Percentiles rank a stretch among this genome's conserved stretches.
Conservation (phyloP, 2,797 vertebrate species). For the Margarornis squamiger region DNA sequence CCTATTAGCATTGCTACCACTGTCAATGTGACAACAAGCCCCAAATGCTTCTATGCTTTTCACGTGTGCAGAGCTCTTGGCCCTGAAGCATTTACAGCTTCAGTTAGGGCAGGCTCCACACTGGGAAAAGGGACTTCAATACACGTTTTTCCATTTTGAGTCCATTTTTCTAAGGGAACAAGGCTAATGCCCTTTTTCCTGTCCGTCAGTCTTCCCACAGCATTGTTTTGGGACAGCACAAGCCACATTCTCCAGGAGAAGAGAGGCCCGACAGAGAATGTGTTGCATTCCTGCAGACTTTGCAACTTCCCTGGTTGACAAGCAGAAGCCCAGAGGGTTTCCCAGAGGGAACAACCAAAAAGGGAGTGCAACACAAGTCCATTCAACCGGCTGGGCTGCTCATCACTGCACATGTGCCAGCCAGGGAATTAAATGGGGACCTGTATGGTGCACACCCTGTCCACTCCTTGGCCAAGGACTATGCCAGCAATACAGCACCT, state of each 20-base stretch:
- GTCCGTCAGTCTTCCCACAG: not conserved
- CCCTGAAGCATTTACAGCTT: not conserved
- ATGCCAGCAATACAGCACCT: rapidly evolving
- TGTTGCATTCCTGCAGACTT: not conserved
- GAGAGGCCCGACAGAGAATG: not conserved
- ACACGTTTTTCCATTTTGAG: not conserved
- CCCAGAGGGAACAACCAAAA: not conserved
- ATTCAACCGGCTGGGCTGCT: rapidly evolving
- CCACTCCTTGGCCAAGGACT: rapidly evolving
- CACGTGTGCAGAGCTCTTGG: not conserved
- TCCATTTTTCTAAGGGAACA: not conserved
- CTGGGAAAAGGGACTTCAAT: not conserved
- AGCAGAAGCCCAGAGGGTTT: not conserved
- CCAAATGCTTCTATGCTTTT: not conserved
- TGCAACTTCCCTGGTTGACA: not conserved
- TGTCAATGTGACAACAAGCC: rapidly evolving
- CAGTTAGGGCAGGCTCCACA: not conserved
- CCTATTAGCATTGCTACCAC: not conserved
- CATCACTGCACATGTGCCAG: rapidly evolving
- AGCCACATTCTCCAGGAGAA: not conserved
- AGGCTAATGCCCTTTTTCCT: not conserved
- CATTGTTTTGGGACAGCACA: not conserved
- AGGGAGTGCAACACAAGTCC: rapidly evolving
- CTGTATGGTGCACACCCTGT: rapidly evolving
- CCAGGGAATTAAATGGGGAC: rapidly evolving